phyloP scores from a whole-genome alignment of 2,888 invertebrate genomes.

The Nymphalis urticae region DNA sequence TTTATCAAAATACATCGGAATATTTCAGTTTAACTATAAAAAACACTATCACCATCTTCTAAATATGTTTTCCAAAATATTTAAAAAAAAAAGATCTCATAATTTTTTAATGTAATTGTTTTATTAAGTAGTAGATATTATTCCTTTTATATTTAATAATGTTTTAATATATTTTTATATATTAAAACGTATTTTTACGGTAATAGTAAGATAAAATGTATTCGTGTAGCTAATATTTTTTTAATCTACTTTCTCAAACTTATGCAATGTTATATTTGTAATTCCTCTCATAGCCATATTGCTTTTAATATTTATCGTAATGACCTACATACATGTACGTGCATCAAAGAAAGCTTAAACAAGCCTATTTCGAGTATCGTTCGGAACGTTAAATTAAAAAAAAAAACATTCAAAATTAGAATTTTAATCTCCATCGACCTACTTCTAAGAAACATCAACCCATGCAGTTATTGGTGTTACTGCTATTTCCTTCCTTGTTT shows the following conservation, averaged over 20 bases:
- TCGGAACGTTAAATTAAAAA: constrained; percentile 9
- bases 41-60: too few relatives aligned
- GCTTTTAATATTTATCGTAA: constrained; percentile 19
- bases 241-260: too few relatives aligned
- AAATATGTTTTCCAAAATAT: too few relatives aligned
- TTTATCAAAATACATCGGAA: not conserved
- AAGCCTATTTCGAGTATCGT: constrained; percentile 25
- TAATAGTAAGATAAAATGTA: too few relatives aligned
- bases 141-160: too few relatives aligned
- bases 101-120: too few relatives aligned
- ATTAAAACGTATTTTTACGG: too few relatives aligned
- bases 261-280: constrained; percentile 10
- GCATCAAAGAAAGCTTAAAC: constrained; percentile 29
- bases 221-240: too few relatives aligned
- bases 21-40: not conserved
- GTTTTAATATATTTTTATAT: too few relatives aligned
- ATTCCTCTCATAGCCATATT: constrained; percentile 14
- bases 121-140: too few relatives aligned
- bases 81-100: too few relatives aligned
- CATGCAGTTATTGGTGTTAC: constrained; percentile 23
- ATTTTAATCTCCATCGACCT: constrained; percentile 40
- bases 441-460: constrained; percentile 34
- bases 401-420: constrained; percentile 41
- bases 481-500: constrained; percentile 31
- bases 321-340: constrained; percentile 25